Conservation (phyloP, 2,888 invertebrate species). For the Agriopis marginaria region DNA sequence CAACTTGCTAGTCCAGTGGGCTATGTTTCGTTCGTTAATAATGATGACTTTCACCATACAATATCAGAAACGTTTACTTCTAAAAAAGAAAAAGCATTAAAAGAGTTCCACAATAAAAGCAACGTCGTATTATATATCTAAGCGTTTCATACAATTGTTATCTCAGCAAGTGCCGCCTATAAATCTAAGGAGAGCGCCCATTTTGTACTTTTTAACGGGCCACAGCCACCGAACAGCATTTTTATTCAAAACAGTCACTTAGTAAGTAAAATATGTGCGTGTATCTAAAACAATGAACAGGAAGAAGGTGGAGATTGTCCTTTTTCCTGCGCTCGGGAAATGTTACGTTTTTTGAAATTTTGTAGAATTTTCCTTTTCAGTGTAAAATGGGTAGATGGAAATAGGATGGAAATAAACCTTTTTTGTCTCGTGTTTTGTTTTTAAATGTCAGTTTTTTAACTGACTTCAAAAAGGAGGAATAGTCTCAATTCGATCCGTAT, state of each 20-base stretch:
- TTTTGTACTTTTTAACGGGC: conserved; percentile 80
- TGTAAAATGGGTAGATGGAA: background rate
- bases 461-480: background rate
- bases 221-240: conserved; percentile 74
- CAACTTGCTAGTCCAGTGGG: too few species aligned
- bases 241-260: conserved; percentile 86
- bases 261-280: conserved; percentile 83
- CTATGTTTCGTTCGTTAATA: too few species aligned
- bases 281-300: conserved; percentile 78
- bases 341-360: conserved; percentile 52
- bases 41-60: background rate
- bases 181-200: conserved; percentile 65
- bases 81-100: background rate
- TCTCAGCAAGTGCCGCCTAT: conserved; percentile 49
- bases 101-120: conserved; percentile 1
- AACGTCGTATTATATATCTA: conserved; percentile 12
- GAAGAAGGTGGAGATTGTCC: conserved; percentile 74
- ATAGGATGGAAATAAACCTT: background rate
- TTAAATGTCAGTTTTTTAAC: background rate
- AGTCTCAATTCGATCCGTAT: too few species aligned
- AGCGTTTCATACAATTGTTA: conserved; percentile 19
- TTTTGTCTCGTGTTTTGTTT: background rate
- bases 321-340: conserved; percentile 63
- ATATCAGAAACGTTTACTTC: background rate
- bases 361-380: conserved; percentile 19